Conservation (phyloP, 2,797 vertebrate species). For the Rhinella marina region DNA sequence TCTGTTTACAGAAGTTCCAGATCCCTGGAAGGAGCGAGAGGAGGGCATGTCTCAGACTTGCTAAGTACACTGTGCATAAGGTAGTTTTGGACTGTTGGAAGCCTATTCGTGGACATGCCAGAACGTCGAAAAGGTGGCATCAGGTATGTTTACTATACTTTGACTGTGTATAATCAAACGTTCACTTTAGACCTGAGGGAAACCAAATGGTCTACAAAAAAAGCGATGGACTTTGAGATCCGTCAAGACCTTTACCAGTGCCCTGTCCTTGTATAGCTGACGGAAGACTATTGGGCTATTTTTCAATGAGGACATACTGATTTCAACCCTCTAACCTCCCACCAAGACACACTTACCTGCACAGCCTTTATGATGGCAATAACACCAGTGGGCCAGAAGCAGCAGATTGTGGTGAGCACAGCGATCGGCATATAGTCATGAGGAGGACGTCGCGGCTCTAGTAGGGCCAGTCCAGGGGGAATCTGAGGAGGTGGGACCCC, state of each 20-base stretch:
- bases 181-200: background rate
- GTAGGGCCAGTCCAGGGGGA: conserved; percentile 85
- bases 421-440: conserved; percentile 95
- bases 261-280: background rate
- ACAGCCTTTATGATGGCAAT: conserved; percentile 95
- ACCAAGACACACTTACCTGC: conserved; percentile 76
- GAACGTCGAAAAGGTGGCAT: no score
- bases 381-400: conserved; percentile 95
- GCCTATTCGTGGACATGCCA: no score
- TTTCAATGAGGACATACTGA: background rate
- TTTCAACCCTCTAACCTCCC: background rate
- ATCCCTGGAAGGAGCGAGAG: no score
- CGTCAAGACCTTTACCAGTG: background rate
- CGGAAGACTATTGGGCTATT: background rate
- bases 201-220: background rate
- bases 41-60: no score
- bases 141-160: no score
- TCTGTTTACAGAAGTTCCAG: no score
- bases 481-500: conserved; percentile 79
- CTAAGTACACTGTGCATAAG: no score
- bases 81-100: no score
- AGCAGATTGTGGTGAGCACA: conserved; percentile 93
- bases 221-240: background rate
- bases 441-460: conserved; percentile 87
- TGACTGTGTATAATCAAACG: no score